phyloP scores from a whole-genome alignment of 2,888 invertebrate species.

The Amiota minor region DNA sequence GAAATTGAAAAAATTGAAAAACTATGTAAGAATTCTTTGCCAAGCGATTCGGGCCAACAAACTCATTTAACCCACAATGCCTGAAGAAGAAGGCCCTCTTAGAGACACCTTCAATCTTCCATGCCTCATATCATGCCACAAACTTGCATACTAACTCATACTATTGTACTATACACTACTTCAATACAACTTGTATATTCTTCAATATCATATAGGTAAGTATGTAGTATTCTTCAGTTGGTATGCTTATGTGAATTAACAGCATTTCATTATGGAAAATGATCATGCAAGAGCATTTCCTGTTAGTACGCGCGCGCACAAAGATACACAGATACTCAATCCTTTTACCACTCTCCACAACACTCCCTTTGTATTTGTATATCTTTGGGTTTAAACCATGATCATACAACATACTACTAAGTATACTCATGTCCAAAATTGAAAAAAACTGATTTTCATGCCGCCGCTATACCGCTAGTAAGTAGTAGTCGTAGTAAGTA shows the following conservation, averaged over 20 bases:
- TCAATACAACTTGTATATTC: conserved; percentile 33
- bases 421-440: no score
- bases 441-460: no score
- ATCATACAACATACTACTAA: background rate
- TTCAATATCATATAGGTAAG: background rate
- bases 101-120: background rate
- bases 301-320: conserved; percentile 46
- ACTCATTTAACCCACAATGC: conserved; percentile 68
- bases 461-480: no score
- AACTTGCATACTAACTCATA: no score
- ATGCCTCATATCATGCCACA: background rate
- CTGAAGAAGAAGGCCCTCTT: conserved; percentile 45
- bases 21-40: conserved; percentile 2
- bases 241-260: conserved; percentile 38
- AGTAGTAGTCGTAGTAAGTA: no score
- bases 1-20: background rate
- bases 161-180: no score
- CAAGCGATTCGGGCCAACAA: conserved; percentile 57
- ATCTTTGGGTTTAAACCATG: background rate
- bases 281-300: conserved; percentile 66
- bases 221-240: background rate
- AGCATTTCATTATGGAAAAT: conserved; percentile 68
- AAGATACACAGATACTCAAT: background rate
- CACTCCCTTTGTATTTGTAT: conserved; percentile 17
- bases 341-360: no score